Evolutionary conservation across 2,113 vertebrate species (phyloP), one percentile per base, ranked within the genome.

Genomic region (Dinomys branickii): DNA sequence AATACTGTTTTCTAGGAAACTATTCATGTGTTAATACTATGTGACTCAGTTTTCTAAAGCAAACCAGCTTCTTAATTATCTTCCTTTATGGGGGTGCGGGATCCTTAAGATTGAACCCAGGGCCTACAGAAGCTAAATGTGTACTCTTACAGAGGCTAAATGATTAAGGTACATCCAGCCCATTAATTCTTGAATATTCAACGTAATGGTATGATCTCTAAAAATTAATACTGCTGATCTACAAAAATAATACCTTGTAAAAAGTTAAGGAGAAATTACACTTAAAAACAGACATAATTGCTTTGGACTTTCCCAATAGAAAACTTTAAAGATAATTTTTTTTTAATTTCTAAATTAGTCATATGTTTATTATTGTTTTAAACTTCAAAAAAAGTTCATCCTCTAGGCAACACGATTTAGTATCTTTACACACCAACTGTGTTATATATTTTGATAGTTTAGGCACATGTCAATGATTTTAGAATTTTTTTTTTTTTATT

Each of bases 291-390:
- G 63, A 94, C 24, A 8, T 41, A 85, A 80, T 16, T 88, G 91
- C 69, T 92, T 93, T 63, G 75, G 44, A 63, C 24, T 30, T 52
- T 69, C 85, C 47, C 38, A 14, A 91, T 4, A 84, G 59, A 58
- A 35, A 65, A 52, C n/a, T 91, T 82, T 56, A 98, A 90, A 75
- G 65, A 14, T 65, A 7, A 58, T 35, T 63, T 97, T 63, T 97
- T 91, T 82, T 50, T 26, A 44, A 38, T 59, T 95, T 93, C 35
- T 88, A 58, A 83, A 78, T 95, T 90, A 61, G 28, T 69, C 17
- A 59, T 28, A 3, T 69, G 86, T 38, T 41, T 87, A 28, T 38
- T 12, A n/a, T 87, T 82, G 28, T 75, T 89, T 80, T 44, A 87
- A 88, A 56, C 84, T 75, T 87, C 69, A 85, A 44, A 56, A 90